Conservation (phyloP, 2,113 vertebrate species). For the Pipra filicauda region DNA sequence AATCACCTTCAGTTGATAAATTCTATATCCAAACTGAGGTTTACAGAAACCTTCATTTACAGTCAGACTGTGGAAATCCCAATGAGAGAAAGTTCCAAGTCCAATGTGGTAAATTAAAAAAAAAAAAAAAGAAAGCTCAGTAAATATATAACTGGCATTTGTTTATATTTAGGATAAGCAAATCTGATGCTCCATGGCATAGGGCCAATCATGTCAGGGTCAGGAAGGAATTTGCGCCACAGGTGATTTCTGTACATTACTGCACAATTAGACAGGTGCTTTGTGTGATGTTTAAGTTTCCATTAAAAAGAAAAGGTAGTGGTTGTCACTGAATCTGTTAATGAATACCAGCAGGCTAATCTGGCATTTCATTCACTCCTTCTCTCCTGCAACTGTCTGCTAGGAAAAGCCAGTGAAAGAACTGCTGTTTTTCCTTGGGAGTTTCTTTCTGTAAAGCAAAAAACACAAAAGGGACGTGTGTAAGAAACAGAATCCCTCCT, state of each 20-base stretch:
- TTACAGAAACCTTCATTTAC: background rate
- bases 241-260: background rate
- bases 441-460: background rate
- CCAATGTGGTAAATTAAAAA: background rate
- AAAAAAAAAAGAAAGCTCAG: background rate
- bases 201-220: background rate
- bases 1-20: background rate
- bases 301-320: background rate
- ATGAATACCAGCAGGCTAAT: background rate
- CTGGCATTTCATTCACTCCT: background rate
- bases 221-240: background rate
- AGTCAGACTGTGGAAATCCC: background rate
- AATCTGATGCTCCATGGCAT: background rate
- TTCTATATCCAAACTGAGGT: background rate
- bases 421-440: background rate
- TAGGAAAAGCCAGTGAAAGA: background rate
- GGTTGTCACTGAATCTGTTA: background rate
- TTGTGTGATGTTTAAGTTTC: background rate
- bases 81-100: background rate
- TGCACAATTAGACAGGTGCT: background rate
- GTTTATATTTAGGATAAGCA: conserved; percentile 1
- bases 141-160: background rate
- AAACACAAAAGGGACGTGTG: background rate
- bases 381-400: background rate
- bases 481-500: background rate